phyloP scores from a whole-genome alignment of 2,888 invertebrate genomes.

The Meganola albula region DNA sequence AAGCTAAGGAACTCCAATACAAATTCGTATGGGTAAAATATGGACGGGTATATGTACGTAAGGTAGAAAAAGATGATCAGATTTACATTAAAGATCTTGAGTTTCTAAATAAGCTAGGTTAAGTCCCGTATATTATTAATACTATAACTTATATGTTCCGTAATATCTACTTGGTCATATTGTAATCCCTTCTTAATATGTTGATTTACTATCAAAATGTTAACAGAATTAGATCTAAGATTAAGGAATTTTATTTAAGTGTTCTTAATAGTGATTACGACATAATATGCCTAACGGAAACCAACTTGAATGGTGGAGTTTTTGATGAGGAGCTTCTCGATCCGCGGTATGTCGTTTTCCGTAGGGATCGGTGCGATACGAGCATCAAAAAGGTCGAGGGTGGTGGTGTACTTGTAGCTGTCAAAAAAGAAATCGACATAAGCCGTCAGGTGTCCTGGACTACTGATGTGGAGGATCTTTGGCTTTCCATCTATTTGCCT shows the following conservation, averaged over 20 bases:
- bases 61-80: not conserved
- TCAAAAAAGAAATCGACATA: constrained; percentile 7
- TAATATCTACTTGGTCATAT: not conserved
- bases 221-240: constrained; percentile 7
- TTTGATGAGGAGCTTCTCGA: constrained; percentile 13
- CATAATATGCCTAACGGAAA: constrained; percentile 15
- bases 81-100: constrained; percentile 4
- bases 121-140: not conserved
- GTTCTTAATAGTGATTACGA: constrained; percentile 9
- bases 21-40: constrained; percentile 7
- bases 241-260: constrained; percentile 7
- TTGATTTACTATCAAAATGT: constrained; percentile 10
- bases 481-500: constrained; percentile 5
- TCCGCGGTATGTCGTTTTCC: constrained; percentile 10
- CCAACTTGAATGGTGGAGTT: constrained; percentile 9
- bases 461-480: constrained; percentile 12
- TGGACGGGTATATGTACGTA: constrained; percentile 7
- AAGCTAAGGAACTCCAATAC: not conserved
- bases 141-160: not conserved
- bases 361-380: constrained; percentile 9
- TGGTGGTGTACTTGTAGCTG: constrained; percentile 13
- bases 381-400: constrained; percentile 7
- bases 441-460: constrained; percentile 16
- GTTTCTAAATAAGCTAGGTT: no score
- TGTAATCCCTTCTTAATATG: not conserved